phyloP scores from a whole-genome alignment of 2,797 vertebrate genomes.

The Galago senegalensis region DNA sequence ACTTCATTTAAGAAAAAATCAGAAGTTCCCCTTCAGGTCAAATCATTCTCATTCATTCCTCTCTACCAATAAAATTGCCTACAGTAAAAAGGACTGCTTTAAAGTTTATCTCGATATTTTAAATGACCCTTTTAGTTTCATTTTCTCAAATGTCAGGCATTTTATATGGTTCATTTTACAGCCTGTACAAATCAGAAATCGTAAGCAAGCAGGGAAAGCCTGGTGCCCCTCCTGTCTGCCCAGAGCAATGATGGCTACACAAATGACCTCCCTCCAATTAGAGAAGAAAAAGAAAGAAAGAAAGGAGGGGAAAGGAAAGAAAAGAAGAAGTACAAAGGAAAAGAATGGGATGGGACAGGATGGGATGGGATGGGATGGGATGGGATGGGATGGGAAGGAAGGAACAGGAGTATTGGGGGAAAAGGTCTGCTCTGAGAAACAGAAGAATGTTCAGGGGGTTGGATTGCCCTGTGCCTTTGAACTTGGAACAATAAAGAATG shows the following conservation, averaged over 20 bases:
- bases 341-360: not conserved
- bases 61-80: conserved; percentile 51
- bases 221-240: not conserved
- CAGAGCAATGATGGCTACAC: not conserved
- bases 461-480: conserved; percentile 51
- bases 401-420: not conserved
- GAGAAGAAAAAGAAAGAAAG: not conserved
- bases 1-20: conserved; percentile 30
- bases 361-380: not conserved
- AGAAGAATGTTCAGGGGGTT: not conserved
- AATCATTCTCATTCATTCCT: conserved; percentile 40
- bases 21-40: conserved; percentile 2
- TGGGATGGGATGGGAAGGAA: not conserved
- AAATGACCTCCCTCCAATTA: not conserved
- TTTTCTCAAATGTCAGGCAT: not conserved
- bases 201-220: not conserved
- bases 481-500: conserved; percentile 55
- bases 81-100: not conserved
- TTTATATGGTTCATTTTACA: not conserved
- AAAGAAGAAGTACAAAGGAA: no score
- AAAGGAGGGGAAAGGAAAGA: not conserved
- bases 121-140: not conserved
- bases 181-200: not conserved
- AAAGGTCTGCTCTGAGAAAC: conserved; percentile 43
- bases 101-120: not conserved